Conservation (phyloP, 2,797 vertebrate genomes). For the Alca torda region DNA sequence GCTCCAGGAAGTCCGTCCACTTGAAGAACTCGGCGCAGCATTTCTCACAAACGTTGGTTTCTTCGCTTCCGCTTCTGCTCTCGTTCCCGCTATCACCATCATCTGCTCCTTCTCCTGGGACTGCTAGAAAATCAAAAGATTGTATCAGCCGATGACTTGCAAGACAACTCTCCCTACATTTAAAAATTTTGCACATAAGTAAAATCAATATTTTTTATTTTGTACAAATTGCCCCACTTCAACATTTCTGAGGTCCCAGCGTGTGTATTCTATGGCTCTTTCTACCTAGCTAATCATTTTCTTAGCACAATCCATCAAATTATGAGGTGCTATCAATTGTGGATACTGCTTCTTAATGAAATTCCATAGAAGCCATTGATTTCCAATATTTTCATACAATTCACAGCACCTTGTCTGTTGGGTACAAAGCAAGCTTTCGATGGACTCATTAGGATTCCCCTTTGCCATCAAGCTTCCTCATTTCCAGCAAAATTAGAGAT, state of each 20-base stretch:
- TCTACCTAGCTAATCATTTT: constrained; percentile 98
- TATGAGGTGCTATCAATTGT: constrained; percentile 99
- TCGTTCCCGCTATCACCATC: constrained; percentile 94
- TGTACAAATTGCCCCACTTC: constrained; percentile 94
- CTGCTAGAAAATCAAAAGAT: constrained; percentile 86
- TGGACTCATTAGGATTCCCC: constrained; percentile 96
- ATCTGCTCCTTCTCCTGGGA: constrained; percentile 88
- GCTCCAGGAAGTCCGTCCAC: constrained; percentile 96
- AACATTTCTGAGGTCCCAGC: constrained; percentile 85
- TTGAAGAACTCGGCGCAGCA: constrained; percentile 99
- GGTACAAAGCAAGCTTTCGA: constrained; percentile 96
- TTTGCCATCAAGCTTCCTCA: constrained; percentile 89
- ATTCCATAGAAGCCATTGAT: constrained; percentile 99
- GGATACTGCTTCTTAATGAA: constrained; percentile 99
- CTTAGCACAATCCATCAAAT: constrained; percentile 99
- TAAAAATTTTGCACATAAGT: constrained; percentile 85
- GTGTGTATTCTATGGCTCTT: constrained; percentile 83
- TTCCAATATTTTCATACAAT: constrained; percentile 99
- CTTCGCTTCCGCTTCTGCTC: constrained; percentile 94
- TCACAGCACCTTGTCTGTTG: constrained; percentile 92
- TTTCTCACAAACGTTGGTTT: constrained; percentile 93
- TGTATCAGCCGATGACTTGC: constrained; percentile 75
- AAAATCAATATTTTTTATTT: constrained; percentile 95
- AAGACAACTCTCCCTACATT: constrained; percentile 77
- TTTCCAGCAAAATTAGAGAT: constrained; percentile 95